phyloP scores from a whole-genome alignment of 1,140 invertebrate species.

The Xylocopa sonorina region DNA sequence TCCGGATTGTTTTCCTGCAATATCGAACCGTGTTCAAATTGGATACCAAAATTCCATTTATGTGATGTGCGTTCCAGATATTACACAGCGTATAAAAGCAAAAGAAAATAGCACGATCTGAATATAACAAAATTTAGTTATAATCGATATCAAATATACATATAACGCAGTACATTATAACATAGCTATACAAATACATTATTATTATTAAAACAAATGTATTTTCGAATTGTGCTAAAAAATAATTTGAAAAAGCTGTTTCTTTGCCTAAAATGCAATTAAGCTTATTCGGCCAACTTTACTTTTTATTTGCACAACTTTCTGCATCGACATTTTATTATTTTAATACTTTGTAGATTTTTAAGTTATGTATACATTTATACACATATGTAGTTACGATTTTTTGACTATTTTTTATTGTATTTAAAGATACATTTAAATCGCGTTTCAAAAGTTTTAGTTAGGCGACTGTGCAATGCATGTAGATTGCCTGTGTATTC shows the following conservation, averaged over 20 bases:
- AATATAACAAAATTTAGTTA: no score
- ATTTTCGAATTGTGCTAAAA: no score
- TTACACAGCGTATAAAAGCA: not conserved
- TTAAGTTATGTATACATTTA: not conserved
- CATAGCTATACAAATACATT: no score
- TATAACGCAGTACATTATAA: no score
- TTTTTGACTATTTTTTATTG: not conserved
- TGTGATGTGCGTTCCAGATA: not conserved
- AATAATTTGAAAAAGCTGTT: no score
- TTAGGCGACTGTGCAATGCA: not conserved
- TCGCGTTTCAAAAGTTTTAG: not conserved
- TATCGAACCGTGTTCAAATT: slow-evolving; percentile 15
- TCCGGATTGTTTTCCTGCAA: slow-evolving; percentile 27
- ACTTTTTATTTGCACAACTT: not conserved
- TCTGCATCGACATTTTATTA: no score
- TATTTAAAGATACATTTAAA: not conserved
- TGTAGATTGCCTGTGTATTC: slow-evolving; percentile 12
- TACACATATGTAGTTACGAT: not conserved
- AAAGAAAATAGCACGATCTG: not conserved
- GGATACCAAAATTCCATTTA: slow-evolving; percentile 23
- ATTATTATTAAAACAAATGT: no score
- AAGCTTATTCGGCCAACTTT: no score
- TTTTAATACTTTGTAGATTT: not conserved
- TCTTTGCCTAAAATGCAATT: no score
- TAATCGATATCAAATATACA: no score